phyloP scores from a whole-genome alignment of 2,113 vertebrate genomes.

The Aphelocoma coerulescens region DNA sequence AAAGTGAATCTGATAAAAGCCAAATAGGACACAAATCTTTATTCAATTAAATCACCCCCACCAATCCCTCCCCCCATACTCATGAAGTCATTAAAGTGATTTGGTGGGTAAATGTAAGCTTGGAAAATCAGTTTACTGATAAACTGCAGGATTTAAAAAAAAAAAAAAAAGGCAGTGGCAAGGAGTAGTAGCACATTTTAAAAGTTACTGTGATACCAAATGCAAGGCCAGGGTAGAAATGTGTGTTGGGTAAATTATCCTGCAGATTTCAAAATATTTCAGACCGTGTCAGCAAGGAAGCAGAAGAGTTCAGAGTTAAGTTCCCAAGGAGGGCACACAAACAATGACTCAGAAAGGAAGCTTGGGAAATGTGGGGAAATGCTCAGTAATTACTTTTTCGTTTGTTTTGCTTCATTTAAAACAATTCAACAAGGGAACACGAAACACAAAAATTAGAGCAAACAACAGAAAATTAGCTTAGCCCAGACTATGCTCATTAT shows the following conservation, averaged over 20 bases:
- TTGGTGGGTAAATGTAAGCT: background rate
- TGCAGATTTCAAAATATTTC: background rate
- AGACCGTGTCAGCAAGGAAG: background rate
- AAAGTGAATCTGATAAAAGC: constrained; percentile 17
- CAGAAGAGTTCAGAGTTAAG: background rate
- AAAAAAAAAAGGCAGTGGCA: background rate
- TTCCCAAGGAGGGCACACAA: constrained; percentile 19
- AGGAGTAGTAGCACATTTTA: background rate
- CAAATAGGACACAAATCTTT: background rate
- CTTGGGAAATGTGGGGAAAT: constrained; percentile 9
- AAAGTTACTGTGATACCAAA: background rate
- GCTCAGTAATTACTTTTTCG: background rate
- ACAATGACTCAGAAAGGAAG: constrained; percentile 28
- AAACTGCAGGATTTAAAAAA: background rate
- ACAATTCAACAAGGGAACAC: background rate
- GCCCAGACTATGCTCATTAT: accelerated
- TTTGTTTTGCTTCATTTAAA: background rate
- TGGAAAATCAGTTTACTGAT: background rate
- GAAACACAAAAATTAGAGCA: background rate
- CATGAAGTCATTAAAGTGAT: background rate
- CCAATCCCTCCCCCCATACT: background rate
- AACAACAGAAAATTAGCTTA: background rate
- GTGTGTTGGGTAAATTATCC: background rate
- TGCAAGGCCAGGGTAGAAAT: background rate
- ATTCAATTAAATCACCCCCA: background rate